Conservation (phyloP, 2,113 vertebrate species). For the Nicator chloris region DNA sequence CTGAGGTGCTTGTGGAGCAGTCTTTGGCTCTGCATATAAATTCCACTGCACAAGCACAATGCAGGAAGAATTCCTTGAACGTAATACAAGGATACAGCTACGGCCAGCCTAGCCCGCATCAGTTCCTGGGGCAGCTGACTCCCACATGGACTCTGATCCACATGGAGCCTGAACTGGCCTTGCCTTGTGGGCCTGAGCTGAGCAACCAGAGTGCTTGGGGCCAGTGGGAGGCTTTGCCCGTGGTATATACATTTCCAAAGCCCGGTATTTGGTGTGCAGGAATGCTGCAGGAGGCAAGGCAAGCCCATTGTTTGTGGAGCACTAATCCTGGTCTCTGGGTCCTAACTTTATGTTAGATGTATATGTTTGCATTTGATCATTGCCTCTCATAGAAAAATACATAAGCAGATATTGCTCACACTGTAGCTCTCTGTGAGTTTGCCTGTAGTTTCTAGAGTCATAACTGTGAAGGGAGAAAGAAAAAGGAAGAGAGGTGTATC, state of each 20-base stretch:
- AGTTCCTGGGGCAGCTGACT: not conserved
- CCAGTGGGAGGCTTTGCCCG: not conserved
- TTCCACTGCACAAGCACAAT: not conserved
- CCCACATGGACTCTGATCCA: not conserved
- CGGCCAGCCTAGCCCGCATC: accelerated
- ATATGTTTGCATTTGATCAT: not conserved
- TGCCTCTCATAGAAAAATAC: not conserved
- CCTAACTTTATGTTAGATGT: not conserved
- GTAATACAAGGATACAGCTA: not conserved
- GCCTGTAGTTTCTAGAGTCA: not conserved
- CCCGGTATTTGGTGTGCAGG: not conserved
- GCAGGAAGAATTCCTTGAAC: not conserved
- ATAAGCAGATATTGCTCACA: not conserved
- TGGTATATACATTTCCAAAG: not conserved
- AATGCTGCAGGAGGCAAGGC: not conserved
- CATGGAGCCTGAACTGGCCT: not conserved
- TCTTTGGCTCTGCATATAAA: not conserved
- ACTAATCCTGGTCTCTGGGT: not conserved
- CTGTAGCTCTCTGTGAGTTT: not conserved
- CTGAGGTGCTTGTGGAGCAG: not conserved
- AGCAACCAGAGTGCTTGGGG: not conserved
- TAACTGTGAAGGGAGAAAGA: not conserved
- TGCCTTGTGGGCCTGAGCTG: not conserved
- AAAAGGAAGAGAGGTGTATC: not conserved
- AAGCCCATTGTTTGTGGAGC: accelerated